Evolutionary conservation across 1,140 invertebrate genomes (phyloP), one percentile per base, ranked within the genome.

Genomic region (Phthorimaea operculella): DNA sequence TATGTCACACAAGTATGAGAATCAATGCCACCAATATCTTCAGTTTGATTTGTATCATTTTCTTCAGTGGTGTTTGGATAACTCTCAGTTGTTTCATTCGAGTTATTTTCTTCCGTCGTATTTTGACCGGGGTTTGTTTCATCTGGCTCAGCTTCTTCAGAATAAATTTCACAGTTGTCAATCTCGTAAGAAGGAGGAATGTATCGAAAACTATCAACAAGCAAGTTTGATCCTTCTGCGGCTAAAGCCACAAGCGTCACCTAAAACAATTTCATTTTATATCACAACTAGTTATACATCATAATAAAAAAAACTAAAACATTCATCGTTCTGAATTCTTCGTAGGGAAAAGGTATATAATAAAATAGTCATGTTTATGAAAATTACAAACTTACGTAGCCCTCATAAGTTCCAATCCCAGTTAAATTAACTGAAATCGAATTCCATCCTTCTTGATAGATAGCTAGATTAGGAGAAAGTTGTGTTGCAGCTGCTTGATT

Each of bases 311-410:
- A 58, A 21, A 12, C 9, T n/a, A n/a, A n/a, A n/a, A n/a, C n/a
- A n/a, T n/a, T n/a, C n/a, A n/a, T n/a, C n/a, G n/a, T n/a, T n/a
- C n/a, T n/a, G n/a, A n/a, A n/a, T n/a, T n/a, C n/a, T n/a, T n/a
- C n/a, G n/a, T n/a, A n/a, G n/a, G n/a, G n/a, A n/a, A n/a, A n/a
- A n/a, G n/a, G n/a, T n/a, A n/a, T n/a, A n/a, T n/a, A n/a, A n/a
- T n/a, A n/a, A n/a, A n/a, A n/a, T n/a, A n/a, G n/a, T n/a, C n/a
- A n/a, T n/a, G n/a, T n/a, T n/a, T n/a, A n/a, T n/a, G n/a, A n/a
- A n/a, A n/a, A n/a, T 28, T 28, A 11, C 8, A 49, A 57, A 67
- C 68, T 67, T 60, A 70, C 68, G 54, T 67, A 70, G 28, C 65
- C 68, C 16, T 62, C 39, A 39, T 59, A 70, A 28, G 33, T 50